Evolutionary conservation across 2,888 invertebrate genomes (phyloP), one percentile per base, ranked within the genome.

Genomic region (Eulithis prunata): DNA sequence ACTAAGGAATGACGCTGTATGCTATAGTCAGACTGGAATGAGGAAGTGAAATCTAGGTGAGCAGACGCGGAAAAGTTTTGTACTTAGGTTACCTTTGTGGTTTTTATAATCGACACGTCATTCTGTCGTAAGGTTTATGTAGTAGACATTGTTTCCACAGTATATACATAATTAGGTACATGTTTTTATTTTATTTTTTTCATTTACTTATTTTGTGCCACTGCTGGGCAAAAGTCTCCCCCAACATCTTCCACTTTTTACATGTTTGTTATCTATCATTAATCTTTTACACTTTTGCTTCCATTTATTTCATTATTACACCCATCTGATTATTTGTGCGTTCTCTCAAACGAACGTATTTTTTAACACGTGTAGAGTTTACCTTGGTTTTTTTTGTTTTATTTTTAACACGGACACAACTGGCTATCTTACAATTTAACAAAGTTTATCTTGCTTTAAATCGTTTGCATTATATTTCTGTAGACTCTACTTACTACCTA

Each of bases 21-120:
- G 58, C 58, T 62, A 65, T 57, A 64, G 49, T 51, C 58, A 32
- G 58, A 41, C 14, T 69, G 68, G 71, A 72, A 72, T 60, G 69
- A 68, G 72, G 71, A 72, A 71, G 68, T 67, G 51, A 58, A 58
- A 70, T 70, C 63, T 71, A 62, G 69, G 62, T 47, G 36, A 56
- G 59, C 57, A 54, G 62, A 54, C 57, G 64, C 69, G 64, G 69
- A 68, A 64, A 45, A 56, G 41, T 56, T 60, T 59, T 49, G 13
- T 21, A 43, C 41, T 28, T 32, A 38, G 53, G 28, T 32, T 64
- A 54, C 13, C 54, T 58, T 64, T 58, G 54, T 55, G 28, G 47
- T 47, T 47, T 41, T 52, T 52, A 52, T 46, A 14, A 11, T 51
- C 32, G 51, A 51, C 62, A 51, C 41, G 8, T 51, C 5, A 3